Evolutionary conservation across 2,888 invertebrate species (phyloP), one percentile per base, ranked within the genome.

Genomic region (Cantharis rufa): DNA sequence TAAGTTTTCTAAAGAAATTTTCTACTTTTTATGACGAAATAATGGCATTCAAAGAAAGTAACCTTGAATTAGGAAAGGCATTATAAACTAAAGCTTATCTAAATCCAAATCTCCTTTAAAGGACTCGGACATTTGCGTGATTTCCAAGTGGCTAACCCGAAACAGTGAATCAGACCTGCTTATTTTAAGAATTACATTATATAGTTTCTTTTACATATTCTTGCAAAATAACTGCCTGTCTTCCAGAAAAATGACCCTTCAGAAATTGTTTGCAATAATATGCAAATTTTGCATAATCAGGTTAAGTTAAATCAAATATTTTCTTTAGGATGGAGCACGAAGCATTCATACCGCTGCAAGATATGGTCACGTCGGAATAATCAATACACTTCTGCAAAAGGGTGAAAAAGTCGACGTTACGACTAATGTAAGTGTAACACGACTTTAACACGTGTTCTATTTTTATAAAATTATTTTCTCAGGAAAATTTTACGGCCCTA

Each of bases 331-430:
- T 83, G 99, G 99, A 24, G 99, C 99, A 0, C 92, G 99, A 77
- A 98, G 98, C 86, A 96, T 99, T 80, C 99, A 99, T 89, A 98
- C 98, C 0, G 99, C 99, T 0, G 98, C 99, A 11, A 92, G 95
- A 85, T 97, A 97, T 84, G 99, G 99, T 0, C 98, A 99, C 86
- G 97, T 98, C 5, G 97, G 98, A 27, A 98, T 99, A 85, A 98
- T 99, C 86, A 98, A 97, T 88, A 97, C 98, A 0, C 90, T 99
- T 63, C 90, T 99, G 76, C 96, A 96, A 86, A 97, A 98, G 87
- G 99, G 99, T 69, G 99, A 99, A 87, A 95, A 96, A 88, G 98
- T 99, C 1, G 98, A 98, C 87, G 95, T 97, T 64, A 94, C 94
- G 61, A 98, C 98, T 10, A 98, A 97, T 89, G 98, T 97, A 90